Conservation (phyloP, 2,113 vertebrate genomes). For the Eptesicus fuscus region DNA sequence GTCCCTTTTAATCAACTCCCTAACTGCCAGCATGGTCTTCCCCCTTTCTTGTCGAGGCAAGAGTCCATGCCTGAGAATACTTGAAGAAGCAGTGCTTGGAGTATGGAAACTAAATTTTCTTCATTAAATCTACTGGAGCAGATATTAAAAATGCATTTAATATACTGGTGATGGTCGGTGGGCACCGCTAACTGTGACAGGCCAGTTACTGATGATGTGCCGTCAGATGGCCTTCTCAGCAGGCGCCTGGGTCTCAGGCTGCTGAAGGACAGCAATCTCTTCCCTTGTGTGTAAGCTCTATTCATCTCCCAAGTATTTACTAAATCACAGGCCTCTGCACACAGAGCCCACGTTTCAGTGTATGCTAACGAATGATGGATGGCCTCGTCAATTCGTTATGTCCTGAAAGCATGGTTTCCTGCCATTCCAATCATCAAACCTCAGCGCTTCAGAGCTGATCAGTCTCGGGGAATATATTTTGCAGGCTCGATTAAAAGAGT, state of each 20-base stretch:
- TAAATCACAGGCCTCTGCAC: conserved; percentile 95
- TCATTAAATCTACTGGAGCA: conserved; percentile 91
- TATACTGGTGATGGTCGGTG: conserved; percentile 86
- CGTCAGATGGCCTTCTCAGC: conserved; percentile 88
- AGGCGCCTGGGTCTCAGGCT: conserved; percentile 88
- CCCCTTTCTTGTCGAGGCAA: conserved; percentile 67
- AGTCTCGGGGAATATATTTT: conserved; percentile 95
- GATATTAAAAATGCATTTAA: conserved; percentile 92
- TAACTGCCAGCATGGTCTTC: conserved; percentile 53
- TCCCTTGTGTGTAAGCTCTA: conserved; percentile 89
- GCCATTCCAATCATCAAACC: conserved; percentile 99
- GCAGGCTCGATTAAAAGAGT: conserved; percentile 96
- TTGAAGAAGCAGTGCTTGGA: conserved; percentile 84
- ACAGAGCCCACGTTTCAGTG: conserved; percentile 90
- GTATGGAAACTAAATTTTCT: conserved; percentile 87
- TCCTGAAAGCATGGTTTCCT: conserved; percentile 99
- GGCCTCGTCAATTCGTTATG: conserved; percentile 98
- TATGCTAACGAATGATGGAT: conserved; percentile 99
- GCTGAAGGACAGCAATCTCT: conserved; percentile 89
- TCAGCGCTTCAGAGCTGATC: conserved; percentile 97
- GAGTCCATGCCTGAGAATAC: conserved; percentile 80
- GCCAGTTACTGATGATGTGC: conserved; percentile 90
- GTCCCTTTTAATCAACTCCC: conserved; percentile 65
- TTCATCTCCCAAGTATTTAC: conserved; percentile 95
- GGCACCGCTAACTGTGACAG: conserved; percentile 90